A percentile compares a stretch with the other conserved stretches of the same genome.
Evolutionary conservation across 2,797 vertebrate genomes (phyloP).

Genomic region (Hydrophis major): DNA sequence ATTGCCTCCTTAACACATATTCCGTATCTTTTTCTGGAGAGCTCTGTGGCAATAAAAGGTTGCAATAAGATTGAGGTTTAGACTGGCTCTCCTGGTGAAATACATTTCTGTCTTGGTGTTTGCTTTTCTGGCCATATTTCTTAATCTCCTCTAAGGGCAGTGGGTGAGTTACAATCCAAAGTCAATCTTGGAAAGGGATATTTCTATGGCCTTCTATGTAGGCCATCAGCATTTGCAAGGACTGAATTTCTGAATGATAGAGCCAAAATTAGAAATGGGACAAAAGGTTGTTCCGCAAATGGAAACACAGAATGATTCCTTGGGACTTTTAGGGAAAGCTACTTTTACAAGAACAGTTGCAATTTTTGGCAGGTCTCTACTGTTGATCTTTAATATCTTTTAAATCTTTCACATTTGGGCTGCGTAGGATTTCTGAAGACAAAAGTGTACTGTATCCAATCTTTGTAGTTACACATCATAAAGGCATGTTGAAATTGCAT

Average conservation of each 20-base stretch:
- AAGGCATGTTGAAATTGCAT: not conserved
- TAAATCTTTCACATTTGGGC: not conserved
- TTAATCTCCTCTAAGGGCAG: slow-evolving; percentile 13
- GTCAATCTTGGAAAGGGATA: not conserved
- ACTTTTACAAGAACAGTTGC: not conserved
- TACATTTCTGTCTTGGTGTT: not conserved
- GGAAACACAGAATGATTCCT: not conserved
- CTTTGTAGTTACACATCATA: slow-evolving; percentile 18
- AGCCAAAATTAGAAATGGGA: not conserved
- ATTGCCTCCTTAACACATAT: not conserved
- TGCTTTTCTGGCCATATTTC: not conserved
- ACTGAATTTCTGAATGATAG: not conserved
- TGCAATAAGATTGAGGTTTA: not conserved
- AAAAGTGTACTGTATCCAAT: slow-evolving; percentile 38
- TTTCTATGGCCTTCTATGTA: no score
- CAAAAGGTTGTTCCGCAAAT: not conserved
- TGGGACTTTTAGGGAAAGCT: not conserved
- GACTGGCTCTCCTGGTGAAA: not conserved
- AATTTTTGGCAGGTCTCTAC: not conserved
- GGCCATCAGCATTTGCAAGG: not conserved
- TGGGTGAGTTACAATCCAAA: not conserved
- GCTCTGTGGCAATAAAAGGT: not conserved
- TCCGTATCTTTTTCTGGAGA: not conserved
- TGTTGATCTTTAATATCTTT: not conserved
- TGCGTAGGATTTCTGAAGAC: not conserved